Percentiles rank a stretch among this genome's conserved stretches.
phyloP scores from a whole-genome alignment of 2,888 invertebrate genomes.

The Sesia apiformis region DNA sequence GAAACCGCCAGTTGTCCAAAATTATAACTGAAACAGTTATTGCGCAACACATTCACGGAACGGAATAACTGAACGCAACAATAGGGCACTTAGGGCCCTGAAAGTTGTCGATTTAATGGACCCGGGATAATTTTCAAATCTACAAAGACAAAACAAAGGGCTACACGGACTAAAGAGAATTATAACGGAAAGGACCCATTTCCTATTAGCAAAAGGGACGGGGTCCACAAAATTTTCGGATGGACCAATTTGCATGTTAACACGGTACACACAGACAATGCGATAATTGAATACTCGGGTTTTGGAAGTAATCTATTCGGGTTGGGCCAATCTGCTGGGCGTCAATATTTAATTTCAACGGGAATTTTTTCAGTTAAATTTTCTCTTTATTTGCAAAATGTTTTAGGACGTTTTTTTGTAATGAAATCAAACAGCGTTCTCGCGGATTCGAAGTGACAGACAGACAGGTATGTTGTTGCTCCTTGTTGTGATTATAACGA shows the following conservation, averaged over 20 bases:
- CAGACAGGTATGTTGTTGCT: too few species aligned
- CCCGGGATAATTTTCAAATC: slow-evolving; percentile 43
- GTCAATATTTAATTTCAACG: slow-evolving; percentile 40
- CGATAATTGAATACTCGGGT: slow-evolving; percentile 52
- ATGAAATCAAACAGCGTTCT: too few species aligned
- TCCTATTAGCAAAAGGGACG: slow-evolving; percentile 47
- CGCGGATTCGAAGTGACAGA: too few species aligned
- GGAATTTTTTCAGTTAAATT: slow-evolving; percentile 10
- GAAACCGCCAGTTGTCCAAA: background rate
- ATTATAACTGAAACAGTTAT: background rate
- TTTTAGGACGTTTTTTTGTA: too few species aligned
- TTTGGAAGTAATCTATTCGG: slow-evolving; percentile 40
- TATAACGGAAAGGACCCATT: slow-evolving; percentile 57
- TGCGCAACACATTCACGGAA: background rate
- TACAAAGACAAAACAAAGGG: slow-evolving; percentile 48
- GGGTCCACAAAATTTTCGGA: slow-evolving; percentile 47
- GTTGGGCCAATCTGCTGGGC: slow-evolving; percentile 13
- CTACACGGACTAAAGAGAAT: slow-evolving; percentile 30
- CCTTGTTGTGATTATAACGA: too few species aligned
- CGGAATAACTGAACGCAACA: background rate
- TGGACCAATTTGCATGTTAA: slow-evolving; percentile 65
- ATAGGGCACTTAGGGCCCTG: slow-evolving; percentile 15
- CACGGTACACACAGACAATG: slow-evolving; percentile 33
- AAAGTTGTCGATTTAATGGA: slow-evolving; percentile 37
- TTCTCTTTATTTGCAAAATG: too few species aligned